These are phyloP conservation scores for Clarias fuscus DNA, from an alignment of 2,797 vertebrate species.

Conservation along the genomic window DNA sequence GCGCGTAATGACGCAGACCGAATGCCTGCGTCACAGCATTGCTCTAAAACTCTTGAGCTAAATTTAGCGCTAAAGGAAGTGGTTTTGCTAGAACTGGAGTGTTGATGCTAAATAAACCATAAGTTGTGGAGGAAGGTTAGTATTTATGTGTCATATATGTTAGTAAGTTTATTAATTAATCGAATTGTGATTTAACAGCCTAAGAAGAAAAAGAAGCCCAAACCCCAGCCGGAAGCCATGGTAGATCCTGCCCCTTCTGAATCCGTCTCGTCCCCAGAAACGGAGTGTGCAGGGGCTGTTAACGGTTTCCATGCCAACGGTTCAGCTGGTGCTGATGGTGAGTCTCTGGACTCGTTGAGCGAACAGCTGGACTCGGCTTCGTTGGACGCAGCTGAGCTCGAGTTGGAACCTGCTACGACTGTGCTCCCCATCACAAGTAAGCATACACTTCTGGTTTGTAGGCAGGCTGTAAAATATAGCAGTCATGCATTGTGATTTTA, in stretches of 20 bases:
- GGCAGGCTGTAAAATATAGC: background rate
- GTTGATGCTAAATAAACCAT: background rate
- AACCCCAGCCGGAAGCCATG: constrained; percentile 71
- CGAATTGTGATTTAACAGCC: constrained; percentile 60
- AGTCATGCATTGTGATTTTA: background rate
- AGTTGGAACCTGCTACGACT: constrained; percentile 75
- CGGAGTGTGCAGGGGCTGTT: constrained; percentile 73
- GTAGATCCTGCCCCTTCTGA: constrained; percentile 67
- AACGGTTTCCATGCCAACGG: constrained; percentile 93
- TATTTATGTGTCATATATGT: background rate
- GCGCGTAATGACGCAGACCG: constrained; percentile 11
- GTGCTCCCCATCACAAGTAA: constrained; percentile 68
- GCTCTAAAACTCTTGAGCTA: background rate
- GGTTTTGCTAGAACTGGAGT: background rate
- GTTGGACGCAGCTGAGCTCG: constrained; percentile 84
- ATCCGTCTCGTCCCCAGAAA: constrained; percentile 55
- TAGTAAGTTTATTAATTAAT: background rate
- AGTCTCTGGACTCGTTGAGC: constrained; percentile 90
- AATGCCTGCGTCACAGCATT: constrained; percentile 1
- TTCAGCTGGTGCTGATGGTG: constrained; percentile 79
- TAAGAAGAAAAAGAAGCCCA: constrained; percentile 95
- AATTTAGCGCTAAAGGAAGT: constrained; percentile 17
- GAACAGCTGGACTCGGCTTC: constrained; percentile 90
- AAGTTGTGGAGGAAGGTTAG: background rate
- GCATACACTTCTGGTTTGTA: background rate